phyloP scores from a whole-genome alignment of 2,113 vertebrate genomes.

The Phocoena phocoena region DNA sequence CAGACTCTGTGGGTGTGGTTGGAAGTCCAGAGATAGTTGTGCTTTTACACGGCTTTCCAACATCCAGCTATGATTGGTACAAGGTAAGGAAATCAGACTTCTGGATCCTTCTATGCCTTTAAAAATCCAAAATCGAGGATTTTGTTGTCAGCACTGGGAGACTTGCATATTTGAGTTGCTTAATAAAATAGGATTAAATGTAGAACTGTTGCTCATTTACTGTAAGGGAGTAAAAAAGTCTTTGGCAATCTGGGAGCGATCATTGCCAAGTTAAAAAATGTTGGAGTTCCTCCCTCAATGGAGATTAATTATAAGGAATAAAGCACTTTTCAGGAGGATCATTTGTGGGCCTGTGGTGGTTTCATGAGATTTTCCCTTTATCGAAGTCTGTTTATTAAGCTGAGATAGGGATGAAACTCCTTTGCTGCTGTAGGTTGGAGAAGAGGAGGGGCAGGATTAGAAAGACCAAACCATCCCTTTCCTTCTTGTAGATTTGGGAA shows the following conservation, averaged over 20 bases:
- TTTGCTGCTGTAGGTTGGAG: background rate
- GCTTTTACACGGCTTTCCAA: slow-evolving; percentile 95
- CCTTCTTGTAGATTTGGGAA: slow-evolving; percentile 92
- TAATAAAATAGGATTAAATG: slow-evolving; percentile 18
- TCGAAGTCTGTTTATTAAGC: background rate
- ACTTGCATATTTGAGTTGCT: slow-evolving; percentile 1
- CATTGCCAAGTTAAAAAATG: slow-evolving; percentile 13
- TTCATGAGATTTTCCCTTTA: background rate
- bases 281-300: background rate
- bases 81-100: slow-evolving; percentile 87
- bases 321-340: background rate
- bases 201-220: slow-evolving; percentile 32
- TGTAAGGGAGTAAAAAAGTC: background rate
- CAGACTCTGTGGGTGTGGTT: slow-evolving; percentile 90
- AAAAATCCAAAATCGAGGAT: slow-evolving; percentile 5
- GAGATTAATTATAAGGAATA: background rate
- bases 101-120: background rate
- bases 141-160: background rate
- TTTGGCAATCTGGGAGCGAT: slow-evolving; percentile 4
- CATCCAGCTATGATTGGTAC: slow-evolving; percentile 96
- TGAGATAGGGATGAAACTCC: background rate
- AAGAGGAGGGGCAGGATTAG: background rate
- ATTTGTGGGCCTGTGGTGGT: background rate
- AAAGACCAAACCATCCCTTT: background rate
- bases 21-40: slow-evolving; percentile 92